Base-by-base conservation (phyloP, 1,140 invertebrate species). In the Saccostrea glomerata region DNA sequence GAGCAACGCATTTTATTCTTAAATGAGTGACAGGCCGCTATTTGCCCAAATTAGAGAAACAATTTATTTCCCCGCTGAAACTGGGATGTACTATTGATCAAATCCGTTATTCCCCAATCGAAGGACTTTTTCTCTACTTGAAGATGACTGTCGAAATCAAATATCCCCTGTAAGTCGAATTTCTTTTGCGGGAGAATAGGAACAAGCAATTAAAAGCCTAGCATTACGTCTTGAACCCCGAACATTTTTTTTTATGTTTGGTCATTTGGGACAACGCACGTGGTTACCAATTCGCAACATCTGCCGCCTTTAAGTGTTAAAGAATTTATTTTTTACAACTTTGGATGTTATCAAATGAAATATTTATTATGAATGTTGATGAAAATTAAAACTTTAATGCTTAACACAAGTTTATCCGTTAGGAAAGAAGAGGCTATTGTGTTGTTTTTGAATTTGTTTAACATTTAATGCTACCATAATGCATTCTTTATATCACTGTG, bases 21-120 rank as follows among this genome's bases (percentile, higher is more conserved):
- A 36, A 73, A 30, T 56, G 66, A 87, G 86, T 87, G 86, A 87
- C 86, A 87, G 86, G n/a, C 86, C 36, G 54, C 70, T 87, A 87
- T 87, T 87, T 87, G 77, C 73, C 86, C 86, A 87, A 87, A 87
- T 87, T 87, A 87, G 66, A 77, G 86, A 82, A 73, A 87, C 86
- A 87, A 87, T 87, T 87, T 87, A 87, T 87, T 87, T 87, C 86
- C 86, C 86, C 73, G 82, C 70, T 77, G 86, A 77, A 82, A 87
- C 86, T 82, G 82, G 56, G 55, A 77, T 87, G 70, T 73, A 77
- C 30, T 87, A 87, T 87, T 87, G 86, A 87, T 87, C 86, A 54
- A 66, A 25, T 56, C 56, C 73, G 66, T 77, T 77, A 87, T 87
- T 87, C 86, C 86, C 86, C 85, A 86, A 86, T 86, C 85, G 70